Evolutionary conservation across 2,888 invertebrate species (phyloP).

Genomic region (Mythimna loreyi): DNA sequence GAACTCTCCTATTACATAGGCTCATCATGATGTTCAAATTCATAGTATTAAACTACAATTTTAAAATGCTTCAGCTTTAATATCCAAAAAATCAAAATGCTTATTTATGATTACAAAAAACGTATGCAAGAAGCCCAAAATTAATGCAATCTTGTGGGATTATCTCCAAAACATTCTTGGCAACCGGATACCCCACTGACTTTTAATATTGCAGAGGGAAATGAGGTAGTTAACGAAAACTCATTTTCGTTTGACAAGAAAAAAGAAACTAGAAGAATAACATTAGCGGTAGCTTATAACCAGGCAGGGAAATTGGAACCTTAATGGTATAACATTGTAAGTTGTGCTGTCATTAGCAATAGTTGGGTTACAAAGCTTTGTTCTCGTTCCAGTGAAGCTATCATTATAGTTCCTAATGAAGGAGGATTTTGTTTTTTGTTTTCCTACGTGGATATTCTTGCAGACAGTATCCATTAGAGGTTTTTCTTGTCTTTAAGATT

Average conservation of each 20-base stretch:
- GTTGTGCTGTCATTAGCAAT: slow-evolving; percentile 61
- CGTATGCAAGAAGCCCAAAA: slow-evolving; percentile 18
- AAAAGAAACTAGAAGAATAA: slow-evolving; percentile 49
- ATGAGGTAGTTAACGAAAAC: slow-evolving; percentile 61
- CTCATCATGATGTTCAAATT: no score
- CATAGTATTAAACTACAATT: no score
- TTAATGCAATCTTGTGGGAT: slow-evolving; percentile 50
- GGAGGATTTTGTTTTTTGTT: slow-evolving; percentile 42
- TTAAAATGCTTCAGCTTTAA: no score
- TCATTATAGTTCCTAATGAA: slow-evolving; percentile 54
- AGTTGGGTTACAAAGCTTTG: slow-evolving; percentile 61
- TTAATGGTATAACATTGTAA: slow-evolving; percentile 46
- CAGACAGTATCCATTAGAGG: slow-evolving; percentile 16
- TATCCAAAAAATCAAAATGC: no score
- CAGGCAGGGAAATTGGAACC: slow-evolving; percentile 50
- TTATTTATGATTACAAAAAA: slow-evolving; percentile 14
- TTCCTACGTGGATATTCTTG: slow-evolving; percentile 7
- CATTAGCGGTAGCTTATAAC: slow-evolving; percentile 54
- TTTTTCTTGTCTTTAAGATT: slow-evolving; percentile 9
- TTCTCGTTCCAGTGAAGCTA: slow-evolving; percentile 50
- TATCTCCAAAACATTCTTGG: slow-evolving; percentile 58
- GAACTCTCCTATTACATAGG: no score
- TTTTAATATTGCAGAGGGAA: slow-evolving; percentile 58
- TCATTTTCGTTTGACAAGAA: slow-evolving; percentile 56
- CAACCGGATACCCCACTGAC: slow-evolving; percentile 48